phyloP scores from a whole-genome alignment of 2,888 invertebrate species.

The Limnephilus rhombicus region DNA sequence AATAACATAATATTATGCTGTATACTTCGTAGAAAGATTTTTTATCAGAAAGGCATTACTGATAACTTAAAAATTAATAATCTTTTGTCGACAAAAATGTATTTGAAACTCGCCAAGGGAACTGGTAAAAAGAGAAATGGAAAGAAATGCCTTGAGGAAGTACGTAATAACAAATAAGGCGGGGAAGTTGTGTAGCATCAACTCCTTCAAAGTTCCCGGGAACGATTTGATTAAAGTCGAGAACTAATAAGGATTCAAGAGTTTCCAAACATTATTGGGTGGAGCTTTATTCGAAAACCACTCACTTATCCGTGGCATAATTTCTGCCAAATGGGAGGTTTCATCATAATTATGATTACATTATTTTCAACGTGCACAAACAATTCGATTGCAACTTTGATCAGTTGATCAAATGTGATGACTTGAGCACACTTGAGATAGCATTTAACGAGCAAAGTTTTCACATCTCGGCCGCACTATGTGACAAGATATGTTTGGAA shows the following conservation, averaged over 20 bases:
- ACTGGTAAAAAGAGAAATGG: neutral
- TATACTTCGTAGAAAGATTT: neutral
- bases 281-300: conserved; percentile 10
- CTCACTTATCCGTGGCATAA: neutral
- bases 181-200: neutral
- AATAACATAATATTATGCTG: too few relatives aligned
- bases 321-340: neutral
- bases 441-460: neutral
- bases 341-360: neutral
- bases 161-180: neutral
- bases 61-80: neutral
- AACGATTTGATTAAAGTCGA: conserved; percentile 1
- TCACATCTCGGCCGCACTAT: neutral
- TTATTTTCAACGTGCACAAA: neutral
- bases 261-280: conserved; percentile 17
- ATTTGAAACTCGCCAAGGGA: neutral
- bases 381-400: conserved; percentile 11
- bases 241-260: neutral
- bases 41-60: neutral
- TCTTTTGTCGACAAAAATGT: neutral
- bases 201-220: conserved; percentile 12
- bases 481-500: neutral
- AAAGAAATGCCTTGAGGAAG: neutral
- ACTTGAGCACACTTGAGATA: conserved; percentile 1
- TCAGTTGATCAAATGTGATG: neutral